phyloP scores from a whole-genome alignment of 2,113 vertebrate species.

The Phyllopteryx taeniolatus region DNA sequence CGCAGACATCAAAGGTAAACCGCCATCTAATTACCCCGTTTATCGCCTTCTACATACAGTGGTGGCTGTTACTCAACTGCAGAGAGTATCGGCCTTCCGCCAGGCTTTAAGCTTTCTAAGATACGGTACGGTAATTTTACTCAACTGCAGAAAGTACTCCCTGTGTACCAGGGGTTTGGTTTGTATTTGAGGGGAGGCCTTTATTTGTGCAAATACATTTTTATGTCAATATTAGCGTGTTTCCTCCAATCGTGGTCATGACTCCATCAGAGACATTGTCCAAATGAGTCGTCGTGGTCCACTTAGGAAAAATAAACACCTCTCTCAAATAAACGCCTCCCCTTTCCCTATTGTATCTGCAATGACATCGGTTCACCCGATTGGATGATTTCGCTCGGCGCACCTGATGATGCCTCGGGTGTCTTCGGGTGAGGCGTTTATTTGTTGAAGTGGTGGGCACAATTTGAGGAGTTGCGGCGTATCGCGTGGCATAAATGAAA shows the following conservation, averaged over 20 bases:
- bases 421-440: neutral
- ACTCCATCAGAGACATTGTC: too few relatives aligned
- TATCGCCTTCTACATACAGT: neutral
- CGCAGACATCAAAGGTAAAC: constrained; percentile 91
- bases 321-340: too few relatives aligned
- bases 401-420: neutral
- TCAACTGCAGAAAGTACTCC: too few relatives aligned
- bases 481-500: neutral
- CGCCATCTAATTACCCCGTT: too few relatives aligned
- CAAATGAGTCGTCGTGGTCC: too few relatives aligned
- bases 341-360: too few relatives aligned
- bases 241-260: neutral
- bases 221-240: neutral
- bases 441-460: neutral
- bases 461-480: neutral
- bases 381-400: neutral
- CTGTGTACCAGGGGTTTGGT: neutral
- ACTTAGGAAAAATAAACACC: too few relatives aligned
- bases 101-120: neutral
- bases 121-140: too few relatives aligned
- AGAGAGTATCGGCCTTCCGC: neutral
- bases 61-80: neutral
- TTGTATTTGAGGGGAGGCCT: neutral
- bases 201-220: neutral
- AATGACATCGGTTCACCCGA: neutral